These are phyloP conservation scores for Spilogale gracilis DNA, from an alignment of 2,113 vertebrate species.

Conservation along the genomic window DNA sequence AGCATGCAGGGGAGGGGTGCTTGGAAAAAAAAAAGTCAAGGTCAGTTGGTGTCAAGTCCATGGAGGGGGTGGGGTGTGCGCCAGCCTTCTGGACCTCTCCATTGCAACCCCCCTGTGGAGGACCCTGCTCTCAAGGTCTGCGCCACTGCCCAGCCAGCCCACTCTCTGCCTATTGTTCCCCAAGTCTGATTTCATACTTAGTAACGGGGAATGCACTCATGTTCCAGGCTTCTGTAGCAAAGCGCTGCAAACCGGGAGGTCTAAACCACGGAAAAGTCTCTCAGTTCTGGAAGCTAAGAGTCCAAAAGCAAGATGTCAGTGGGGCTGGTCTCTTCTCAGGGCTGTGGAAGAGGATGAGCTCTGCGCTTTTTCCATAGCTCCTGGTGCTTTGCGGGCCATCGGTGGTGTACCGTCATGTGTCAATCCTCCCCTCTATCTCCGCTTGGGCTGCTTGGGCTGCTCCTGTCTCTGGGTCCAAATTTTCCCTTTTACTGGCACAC, in stretches of 20 bases:
- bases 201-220: rapidly evolving
- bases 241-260: background rate
- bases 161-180: background rate
- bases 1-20: rapidly evolving
- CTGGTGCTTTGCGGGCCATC: background rate
- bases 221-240: background rate
- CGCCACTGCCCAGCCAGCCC: too few species aligned
- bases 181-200: background rate
- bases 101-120: background rate
- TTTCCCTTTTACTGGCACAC: background rate
- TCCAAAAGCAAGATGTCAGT: background rate
- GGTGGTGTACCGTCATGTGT: rapidly evolving
- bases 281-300: background rate
- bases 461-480: background rate
- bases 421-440: background rate
- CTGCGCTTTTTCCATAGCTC: rapidly evolving
- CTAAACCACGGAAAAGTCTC: background rate
- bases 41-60: background rate
- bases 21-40: background rate
- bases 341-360: too few species aligned
- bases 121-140: background rate
- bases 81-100: background rate
- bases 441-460: background rate
- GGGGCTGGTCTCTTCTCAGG: background rate
- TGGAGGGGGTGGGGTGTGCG: rapidly evolving